Evolutionary conservation across 2,888 invertebrate genomes (phyloP).

Genomic region (Bruchidius siliquastri): DNA sequence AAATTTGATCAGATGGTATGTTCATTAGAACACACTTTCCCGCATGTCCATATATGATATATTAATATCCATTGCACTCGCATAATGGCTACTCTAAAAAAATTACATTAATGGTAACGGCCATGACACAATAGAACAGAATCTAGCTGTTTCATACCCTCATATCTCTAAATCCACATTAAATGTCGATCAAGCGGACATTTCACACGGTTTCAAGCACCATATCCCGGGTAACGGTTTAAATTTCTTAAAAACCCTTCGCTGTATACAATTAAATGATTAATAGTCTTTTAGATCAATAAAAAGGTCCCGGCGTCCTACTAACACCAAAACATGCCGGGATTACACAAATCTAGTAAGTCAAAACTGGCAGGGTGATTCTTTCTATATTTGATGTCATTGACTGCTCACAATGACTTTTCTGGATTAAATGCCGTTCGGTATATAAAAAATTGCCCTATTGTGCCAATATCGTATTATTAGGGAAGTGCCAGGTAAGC

Average conservation of each 20-base stretch:
- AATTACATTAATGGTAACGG: background rate
- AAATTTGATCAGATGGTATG: too few species aligned
- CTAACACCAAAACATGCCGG: conserved; percentile 39
- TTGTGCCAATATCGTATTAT: conserved; percentile 10
- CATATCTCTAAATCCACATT: background rate
- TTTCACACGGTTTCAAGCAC: conserved; percentile 23
- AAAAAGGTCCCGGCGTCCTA: background rate
- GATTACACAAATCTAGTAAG: conserved; percentile 40
- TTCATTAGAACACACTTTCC: too few species aligned
- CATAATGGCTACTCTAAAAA: background rate
- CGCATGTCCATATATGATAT: too few species aligned
- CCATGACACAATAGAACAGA: background rate
- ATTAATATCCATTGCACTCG: too few species aligned
- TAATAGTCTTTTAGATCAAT: conserved; percentile 34
- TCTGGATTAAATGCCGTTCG: conserved; percentile 33
- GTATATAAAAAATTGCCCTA: conserved; percentile 13
- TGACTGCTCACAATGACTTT: conserved; percentile 40
- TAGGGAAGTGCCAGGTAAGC: background rate
- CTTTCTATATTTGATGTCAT: conserved; percentile 42
- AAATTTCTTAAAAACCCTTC: conserved; percentile 26
- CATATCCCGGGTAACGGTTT: conserved; percentile 25
- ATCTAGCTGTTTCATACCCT: background rate
- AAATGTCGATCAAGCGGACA: conserved; percentile 3
- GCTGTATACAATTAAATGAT: conserved; percentile 31
- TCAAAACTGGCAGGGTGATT: conserved; percentile 34